These are phyloP conservation scores for Neotoxoptera formosana DNA, from an alignment of 1,140 invertebrate species.

Conservation along the genomic window DNA sequence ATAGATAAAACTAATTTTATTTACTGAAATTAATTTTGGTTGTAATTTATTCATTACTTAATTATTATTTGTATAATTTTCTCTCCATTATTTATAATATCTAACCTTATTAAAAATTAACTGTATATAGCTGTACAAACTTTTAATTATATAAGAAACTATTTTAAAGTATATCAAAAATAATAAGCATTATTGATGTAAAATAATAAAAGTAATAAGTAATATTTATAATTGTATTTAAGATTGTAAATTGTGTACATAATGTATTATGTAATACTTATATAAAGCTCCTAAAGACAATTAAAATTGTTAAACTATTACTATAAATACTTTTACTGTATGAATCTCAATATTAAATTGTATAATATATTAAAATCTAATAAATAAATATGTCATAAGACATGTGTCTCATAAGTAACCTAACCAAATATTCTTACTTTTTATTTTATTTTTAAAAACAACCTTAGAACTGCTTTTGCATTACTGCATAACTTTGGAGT, in stretches of 20 bases:
- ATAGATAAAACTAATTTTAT: background rate
- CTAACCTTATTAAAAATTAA: background rate
- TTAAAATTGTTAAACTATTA: conserved; percentile 25
- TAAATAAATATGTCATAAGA: background rate
- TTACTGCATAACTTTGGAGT: background rate
- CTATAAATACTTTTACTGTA: background rate
- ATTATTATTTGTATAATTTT: background rate
- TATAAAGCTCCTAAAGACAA: background rate
- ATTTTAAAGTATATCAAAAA: background rate
- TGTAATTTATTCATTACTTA: conserved; percentile 12
- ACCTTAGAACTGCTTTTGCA: background rate
- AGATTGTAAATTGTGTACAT: background rate
- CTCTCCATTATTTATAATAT: background rate
- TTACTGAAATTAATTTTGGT: background rate
- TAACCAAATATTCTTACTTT: background rate
- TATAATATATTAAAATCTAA: background rate
- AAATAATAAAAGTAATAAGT: background rate
- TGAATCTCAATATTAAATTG: background rate
- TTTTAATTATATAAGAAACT: background rate
- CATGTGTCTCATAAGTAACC: background rate
- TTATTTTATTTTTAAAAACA: background rate
- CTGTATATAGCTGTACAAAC: background rate
- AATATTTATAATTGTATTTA: background rate
- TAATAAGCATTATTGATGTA: background rate
- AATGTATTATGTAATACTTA: background rate